Base-by-base conservation (phyloP, 2,888 invertebrate genomes). In the Lampropteryx suffumata region DNA sequence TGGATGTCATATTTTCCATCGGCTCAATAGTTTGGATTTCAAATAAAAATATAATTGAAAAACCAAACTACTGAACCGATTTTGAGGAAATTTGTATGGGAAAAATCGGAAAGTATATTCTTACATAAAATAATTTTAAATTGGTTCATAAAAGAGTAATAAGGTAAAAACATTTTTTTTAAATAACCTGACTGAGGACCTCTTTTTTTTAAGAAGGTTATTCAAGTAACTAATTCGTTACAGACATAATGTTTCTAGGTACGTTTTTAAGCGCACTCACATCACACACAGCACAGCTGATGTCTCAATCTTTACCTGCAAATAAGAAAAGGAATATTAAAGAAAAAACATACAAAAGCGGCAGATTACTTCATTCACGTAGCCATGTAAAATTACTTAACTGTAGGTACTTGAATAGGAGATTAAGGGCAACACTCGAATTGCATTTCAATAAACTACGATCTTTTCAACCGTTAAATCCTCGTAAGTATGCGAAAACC, bases 221-320 rank as follows among this genome's bases (percentile, higher is more conserved):
- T 30, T 30, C 43, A 34, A 52, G 50, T 28, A 41, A 32, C 48
- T 44, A 40, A 53, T 53, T 44, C 48, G 48, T 35, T 27, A 44
- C n/a, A n/a, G n/a, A n/a, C n/a, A n/a, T n/a, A n/a, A n/a, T n/a
- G n/a, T n/a, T n/a, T n/a, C n/a, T 57, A 56, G 55, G 55, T 35
- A 2, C 32, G 47, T 47, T 43, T 48, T 43, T 27, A 48, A 46
- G 30, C 32, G 41, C 34, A 35, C 37, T 42, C 37, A 37, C 29
- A 35, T 34, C 58, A 35, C 51, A 53, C 37, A 37, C 29, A 35
- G 30, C 58, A 35, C 51, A 53, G 57, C 45, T 57, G 59, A 59
- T 54, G 54, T 57, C 59, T 61, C 59, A 64, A 50, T 66, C 61
- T 65, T 74, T 79, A 79, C 79, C 76, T 74, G 78, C 55, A 73